Percentiles rank a stretch among this genome's conserved stretches.
phyloP scores from a whole-genome alignment of 1,140 invertebrate genomes.

The Gerris buenoi region DNA sequence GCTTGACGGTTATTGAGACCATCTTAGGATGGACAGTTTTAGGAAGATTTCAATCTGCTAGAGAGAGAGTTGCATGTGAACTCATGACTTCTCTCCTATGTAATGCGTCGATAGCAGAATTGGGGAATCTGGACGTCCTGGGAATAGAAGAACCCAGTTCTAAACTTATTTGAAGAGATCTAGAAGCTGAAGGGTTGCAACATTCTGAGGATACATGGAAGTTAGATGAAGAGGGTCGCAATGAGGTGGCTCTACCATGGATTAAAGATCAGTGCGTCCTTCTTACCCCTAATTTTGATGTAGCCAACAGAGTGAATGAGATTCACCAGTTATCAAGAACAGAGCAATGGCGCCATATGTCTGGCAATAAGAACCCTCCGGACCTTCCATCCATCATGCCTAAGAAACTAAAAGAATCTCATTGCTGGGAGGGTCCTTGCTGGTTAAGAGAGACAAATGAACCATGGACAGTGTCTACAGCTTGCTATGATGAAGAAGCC shows the following conservation, averaged over 20 bases:
- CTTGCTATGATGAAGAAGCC: neutral
- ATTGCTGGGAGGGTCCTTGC: constrained; percentile 29
- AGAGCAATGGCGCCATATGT: constrained; percentile 27
- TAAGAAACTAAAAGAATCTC: constrained; percentile 22
- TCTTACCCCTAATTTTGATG: neutral
- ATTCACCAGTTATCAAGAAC: neutral
- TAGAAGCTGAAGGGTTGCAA: neutral
- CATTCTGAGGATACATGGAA: neutral
- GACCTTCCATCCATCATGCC: constrained; percentile 28
- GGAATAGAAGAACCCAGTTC: neutral
- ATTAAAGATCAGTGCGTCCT: neutral
- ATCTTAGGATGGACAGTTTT: no score
- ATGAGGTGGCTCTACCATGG: constrained; percentile 5
- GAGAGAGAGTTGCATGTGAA: no score
- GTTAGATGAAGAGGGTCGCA: neutral
- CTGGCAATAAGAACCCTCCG: constrained; percentile 28
- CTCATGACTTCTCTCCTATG: no score
- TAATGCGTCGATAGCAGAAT: neutral
- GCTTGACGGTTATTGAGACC: no score
- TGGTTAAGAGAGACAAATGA: constrained; percentile 19
- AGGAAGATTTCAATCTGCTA: no score
- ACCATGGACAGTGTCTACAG: neutral
- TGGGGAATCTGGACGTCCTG: neutral
- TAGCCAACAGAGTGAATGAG: constrained; percentile 6
- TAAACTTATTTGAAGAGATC: neutral